phyloP scores from a whole-genome alignment of 2,888 invertebrate genomes.

The Rhagium mordax region DNA sequence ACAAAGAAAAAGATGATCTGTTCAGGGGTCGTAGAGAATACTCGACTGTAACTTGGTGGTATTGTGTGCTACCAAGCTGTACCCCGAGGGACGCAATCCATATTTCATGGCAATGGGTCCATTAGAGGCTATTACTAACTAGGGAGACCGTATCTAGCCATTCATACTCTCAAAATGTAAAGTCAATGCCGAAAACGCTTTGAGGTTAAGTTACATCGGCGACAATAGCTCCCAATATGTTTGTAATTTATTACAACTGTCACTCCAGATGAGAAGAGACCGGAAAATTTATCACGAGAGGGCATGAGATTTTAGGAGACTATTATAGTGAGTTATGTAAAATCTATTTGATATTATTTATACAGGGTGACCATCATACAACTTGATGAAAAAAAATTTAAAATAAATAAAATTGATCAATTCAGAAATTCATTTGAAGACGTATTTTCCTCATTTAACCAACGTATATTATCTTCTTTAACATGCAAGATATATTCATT shows the following conservation, averaged over 20 bases:
- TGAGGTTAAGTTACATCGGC: conserved; percentile 65
- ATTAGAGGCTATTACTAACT: conserved; percentile 66
- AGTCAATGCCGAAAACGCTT: conserved; percentile 62
- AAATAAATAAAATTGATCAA: too few relatives aligned
- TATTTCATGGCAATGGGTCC: conserved; percentile 68
- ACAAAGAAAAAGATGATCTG: conserved; percentile 27
- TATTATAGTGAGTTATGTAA: background rate
- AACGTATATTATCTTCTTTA: too few relatives aligned
- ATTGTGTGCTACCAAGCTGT: conserved; percentile 54
- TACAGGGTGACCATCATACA: too few relatives aligned
- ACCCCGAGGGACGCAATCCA: conserved; percentile 64
- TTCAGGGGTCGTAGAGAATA: conserved; percentile 7
- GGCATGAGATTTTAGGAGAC: conserved; percentile 39
- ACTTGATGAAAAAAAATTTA: background rate
- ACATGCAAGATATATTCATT: too few relatives aligned
- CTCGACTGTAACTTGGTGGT: conserved; percentile 35
- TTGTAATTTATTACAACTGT: conserved; percentile 65
- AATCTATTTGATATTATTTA: background rate
- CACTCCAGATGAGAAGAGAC: conserved; percentile 51
- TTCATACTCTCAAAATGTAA: conserved; percentile 56
- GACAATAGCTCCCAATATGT: conserved; percentile 65
- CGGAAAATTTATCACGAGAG: conserved; percentile 46
- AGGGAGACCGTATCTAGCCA: conserved; percentile 60
- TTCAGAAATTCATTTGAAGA: too few relatives aligned
- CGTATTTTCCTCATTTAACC: too few relatives aligned